Evolutionary conservation across 2,113 vertebrate genomes (phyloP), one percentile per base, ranked within the genome.

Genomic region (Furnarius figulus): DNA sequence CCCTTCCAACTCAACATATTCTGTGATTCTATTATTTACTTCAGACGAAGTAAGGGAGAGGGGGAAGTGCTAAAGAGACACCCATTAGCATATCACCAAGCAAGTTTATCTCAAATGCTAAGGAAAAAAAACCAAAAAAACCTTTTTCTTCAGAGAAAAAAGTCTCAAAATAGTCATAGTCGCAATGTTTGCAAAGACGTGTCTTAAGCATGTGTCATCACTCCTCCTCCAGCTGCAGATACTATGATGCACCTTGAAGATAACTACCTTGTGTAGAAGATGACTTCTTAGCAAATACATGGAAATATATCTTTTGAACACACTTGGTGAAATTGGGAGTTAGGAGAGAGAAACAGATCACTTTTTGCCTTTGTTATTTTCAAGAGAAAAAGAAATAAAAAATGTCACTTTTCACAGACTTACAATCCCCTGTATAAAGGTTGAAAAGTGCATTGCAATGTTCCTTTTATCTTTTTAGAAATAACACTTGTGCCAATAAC

Each of bases 401-500:
- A 49, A 50, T 18, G 18, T 30, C 27, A 24, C 25, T 67, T 89
- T 79, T 92, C 53, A 50, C 9, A 62, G 20, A 15, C 23, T 76
- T 93, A 72, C 40, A 39, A 33, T 68, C n/a, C 49, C 23, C 33
- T 74, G 17, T 59, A 77, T 49, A 55, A 90, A 87, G 37, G 25
- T 63, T 85, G 42, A 79, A 76, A 87, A 67, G 42, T 66, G 20
- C 35, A 63, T 73, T 66, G 9, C 27, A 52, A 18, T n/a, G 17
- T 61, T 91, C 31, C 58, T 94, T 92, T 73, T 88, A 95, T 71
- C 59, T 81, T 76, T 61, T 85, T 74, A 92, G 24, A 81, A 94
- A 47, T 71, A 96, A 89, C 67, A 83, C 46, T 83, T 1, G 0
- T 89, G 53, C 21, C 37, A 92, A 90, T 61, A 91, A 59, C 53